Conservation (phyloP, 2,797 vertebrate species). For the Myotis planiceps region DNA sequence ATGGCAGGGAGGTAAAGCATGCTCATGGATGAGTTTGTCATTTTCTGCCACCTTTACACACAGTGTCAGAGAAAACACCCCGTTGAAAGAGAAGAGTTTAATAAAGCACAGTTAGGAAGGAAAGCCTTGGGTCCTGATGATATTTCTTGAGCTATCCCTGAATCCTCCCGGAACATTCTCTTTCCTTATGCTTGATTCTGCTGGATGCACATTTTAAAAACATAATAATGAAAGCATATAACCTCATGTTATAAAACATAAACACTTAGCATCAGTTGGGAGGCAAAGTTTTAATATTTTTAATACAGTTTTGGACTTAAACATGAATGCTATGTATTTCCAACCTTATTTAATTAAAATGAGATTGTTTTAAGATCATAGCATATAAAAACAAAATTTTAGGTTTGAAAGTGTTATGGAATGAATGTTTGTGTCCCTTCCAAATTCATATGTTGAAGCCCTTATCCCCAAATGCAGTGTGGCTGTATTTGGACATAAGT, state of each 20-base stretch:
- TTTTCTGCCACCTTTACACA: not conserved
- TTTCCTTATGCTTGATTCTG: not conserved
- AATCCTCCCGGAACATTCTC: not conserved
- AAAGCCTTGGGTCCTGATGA: not conserved
- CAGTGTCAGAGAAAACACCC: not conserved
- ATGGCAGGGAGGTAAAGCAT: accelerated
- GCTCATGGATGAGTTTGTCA: not conserved
- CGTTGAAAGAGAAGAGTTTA: not conserved
- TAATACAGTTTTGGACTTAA: not conserved
- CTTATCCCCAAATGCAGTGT: not conserved
- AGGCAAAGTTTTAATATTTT: slow-evolving; percentile 35
- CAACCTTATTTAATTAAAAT: not conserved
- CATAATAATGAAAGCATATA: not conserved
- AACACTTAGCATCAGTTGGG: not conserved
- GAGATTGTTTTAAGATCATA: not conserved
- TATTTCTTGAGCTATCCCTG: not conserved
- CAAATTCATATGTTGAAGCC: not conserved
- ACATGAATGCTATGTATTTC: not conserved
- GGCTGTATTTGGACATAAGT: not conserved
- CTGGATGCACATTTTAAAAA: not conserved
- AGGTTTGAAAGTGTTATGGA: not conserved
- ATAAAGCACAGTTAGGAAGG: not conserved
- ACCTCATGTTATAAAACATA: not conserved
- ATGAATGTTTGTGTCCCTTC: not conserved
- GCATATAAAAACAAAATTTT: slow-evolving; percentile 1